phyloP scores from a whole-genome alignment of 2,113 vertebrate genomes.

The Centropus bengalensis region DNA sequence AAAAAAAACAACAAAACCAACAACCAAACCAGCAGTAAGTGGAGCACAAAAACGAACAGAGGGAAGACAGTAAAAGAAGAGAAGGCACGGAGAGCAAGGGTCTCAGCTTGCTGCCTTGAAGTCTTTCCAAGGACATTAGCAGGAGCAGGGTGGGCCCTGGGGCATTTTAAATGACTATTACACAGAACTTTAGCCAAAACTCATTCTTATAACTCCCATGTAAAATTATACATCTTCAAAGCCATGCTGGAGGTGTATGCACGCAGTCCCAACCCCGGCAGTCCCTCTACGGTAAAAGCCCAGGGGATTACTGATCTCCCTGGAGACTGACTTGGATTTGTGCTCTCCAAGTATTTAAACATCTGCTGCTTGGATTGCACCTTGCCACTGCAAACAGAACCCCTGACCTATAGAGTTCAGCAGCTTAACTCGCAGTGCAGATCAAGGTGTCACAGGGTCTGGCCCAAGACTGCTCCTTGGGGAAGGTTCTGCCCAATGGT shows the following conservation, averaged over 20 bases:
- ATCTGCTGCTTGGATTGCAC: background rate
- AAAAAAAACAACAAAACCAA: background rate
- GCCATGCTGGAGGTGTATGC: background rate
- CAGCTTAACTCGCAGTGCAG: background rate
- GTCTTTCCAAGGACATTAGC: background rate
- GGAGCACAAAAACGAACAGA: background rate
- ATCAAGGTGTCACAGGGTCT: background rate
- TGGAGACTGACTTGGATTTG: background rate
- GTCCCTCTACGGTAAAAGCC: background rate
- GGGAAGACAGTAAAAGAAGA: background rate
- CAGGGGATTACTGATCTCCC: background rate
- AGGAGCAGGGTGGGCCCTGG: background rate
- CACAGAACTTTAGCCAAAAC: background rate
- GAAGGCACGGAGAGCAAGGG: background rate
- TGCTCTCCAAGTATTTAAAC: background rate
- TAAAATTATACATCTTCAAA: conserved; percentile 2
- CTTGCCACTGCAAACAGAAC: background rate
- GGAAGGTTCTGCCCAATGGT: background rate
- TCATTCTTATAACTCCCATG: background rate
- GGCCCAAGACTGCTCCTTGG: background rate
- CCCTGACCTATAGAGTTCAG: background rate
- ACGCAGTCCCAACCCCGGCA: background rate
- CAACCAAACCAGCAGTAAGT: background rate
- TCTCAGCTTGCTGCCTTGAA: conserved; percentile 2
- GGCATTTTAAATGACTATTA: background rate